Evolutionary conservation across 2,888 invertebrate genomes (phyloP).

Genomic region (Polylopha cassiicola): DNA sequence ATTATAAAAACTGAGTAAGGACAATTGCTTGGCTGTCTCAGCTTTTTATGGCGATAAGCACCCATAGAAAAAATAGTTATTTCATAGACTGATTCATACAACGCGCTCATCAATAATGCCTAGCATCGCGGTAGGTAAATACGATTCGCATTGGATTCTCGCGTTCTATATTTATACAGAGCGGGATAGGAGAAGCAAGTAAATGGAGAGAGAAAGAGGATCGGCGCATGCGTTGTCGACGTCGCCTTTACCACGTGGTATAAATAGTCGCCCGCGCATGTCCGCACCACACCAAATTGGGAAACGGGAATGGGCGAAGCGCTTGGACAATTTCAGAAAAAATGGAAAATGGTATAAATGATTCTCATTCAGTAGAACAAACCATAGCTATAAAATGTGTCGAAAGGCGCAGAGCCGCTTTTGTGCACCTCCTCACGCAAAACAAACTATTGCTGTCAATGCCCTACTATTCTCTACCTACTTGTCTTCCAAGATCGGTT

Average conservation of each 20-base stretch:
- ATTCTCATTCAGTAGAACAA: no score
- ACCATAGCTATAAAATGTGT: no score
- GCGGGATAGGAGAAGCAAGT: slow-evolving; percentile 41
- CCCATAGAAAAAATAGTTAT: slow-evolving; percentile 9
- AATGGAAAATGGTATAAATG: background rate
- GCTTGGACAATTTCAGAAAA: slow-evolving; percentile 28
- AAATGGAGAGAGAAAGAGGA: slow-evolving; percentile 21
- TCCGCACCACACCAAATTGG: slow-evolving; percentile 66
- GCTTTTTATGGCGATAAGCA: no score
- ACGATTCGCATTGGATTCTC: slow-evolving; percentile 63
- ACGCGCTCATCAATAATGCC: slow-evolving; percentile 37
- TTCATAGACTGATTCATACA: slow-evolving; percentile 39
- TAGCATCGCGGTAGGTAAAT: slow-evolving; percentile 29
- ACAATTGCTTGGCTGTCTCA: no score
- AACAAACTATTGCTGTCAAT: no score
- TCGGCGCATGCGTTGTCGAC: slow-evolving; percentile 26
- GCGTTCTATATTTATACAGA: slow-evolving; percentile 61
- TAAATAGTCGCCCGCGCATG: slow-evolving; percentile 68
- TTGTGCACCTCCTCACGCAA: no score
- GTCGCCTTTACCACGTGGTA: slow-evolving; percentile 56
- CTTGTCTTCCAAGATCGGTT: no score
- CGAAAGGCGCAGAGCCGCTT: no score
- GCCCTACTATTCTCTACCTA: no score
- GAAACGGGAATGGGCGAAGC: slow-evolving; percentile 50
- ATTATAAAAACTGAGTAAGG: no score